A percentile compares a stretch with the other conserved stretches of the same genome.
These are phyloP conservation scores for Tautogolabrus adspersus DNA, from an alignment of 2,113 vertebrate genomes.

Conservation along the genomic window DNA sequence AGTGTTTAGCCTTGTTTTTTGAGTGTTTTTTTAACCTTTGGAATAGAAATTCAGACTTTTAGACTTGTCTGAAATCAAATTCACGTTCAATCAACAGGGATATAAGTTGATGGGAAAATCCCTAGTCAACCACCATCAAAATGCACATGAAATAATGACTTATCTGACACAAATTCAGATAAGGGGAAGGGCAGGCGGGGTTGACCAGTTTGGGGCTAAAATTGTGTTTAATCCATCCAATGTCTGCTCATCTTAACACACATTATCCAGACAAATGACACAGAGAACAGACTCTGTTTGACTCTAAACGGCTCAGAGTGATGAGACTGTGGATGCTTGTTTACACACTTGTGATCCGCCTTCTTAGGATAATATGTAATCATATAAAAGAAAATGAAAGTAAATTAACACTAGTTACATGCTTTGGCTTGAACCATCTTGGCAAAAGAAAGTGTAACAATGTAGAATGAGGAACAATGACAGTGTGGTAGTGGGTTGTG, in stretches of 20 bases:
- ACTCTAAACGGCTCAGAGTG: conserved; percentile 11
- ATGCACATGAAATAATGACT: background rate
- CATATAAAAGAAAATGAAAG: background rate
- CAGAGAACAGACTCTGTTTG: background rate
- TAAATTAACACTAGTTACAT: background rate
- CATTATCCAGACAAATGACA: background rate
- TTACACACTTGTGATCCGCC: conserved; percentile 1
- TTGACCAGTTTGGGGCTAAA: background rate
- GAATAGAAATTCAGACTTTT: no score
- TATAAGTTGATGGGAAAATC: no score
- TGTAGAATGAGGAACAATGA: background rate
- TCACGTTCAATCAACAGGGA: no score
- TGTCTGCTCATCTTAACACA: background rate
- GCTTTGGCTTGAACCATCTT: background rate
- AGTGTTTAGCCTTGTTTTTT: no score
- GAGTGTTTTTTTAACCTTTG: no score
- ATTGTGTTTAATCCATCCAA: background rate
- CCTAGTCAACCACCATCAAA: background rate
- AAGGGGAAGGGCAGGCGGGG: background rate
- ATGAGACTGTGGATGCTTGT: conserved; percentile 12
- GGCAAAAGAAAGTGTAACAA: background rate
- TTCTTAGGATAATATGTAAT: background rate
- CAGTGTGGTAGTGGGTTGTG: no score
- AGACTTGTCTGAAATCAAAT: no score
- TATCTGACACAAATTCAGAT: background rate